Conservation (phyloP, 2,888 invertebrate genomes). For the Tridacna gigas region DNA sequence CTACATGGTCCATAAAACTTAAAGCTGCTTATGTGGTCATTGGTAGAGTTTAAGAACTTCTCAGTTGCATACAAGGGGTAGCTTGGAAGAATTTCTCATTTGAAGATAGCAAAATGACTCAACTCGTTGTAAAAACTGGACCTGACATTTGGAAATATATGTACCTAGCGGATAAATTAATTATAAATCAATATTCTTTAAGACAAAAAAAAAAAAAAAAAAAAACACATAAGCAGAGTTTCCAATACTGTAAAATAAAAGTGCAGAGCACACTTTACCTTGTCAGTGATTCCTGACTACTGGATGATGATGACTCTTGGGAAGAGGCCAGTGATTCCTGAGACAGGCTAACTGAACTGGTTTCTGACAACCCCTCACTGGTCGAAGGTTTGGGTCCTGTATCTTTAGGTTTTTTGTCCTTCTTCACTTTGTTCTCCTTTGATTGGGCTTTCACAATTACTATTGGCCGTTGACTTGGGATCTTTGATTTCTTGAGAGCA, state of each 20-base stretch:
- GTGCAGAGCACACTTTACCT: neutral
- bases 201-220: too few relatives aligned
- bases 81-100: too few relatives aligned
- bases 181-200: too few relatives aligned
- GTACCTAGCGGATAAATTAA: too few relatives aligned
- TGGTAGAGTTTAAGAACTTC: too few relatives aligned
- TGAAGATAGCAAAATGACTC: too few relatives aligned
- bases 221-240: too few relatives aligned
- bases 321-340: slow-evolving; percentile 53
- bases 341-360: slow-evolving; percentile 52
- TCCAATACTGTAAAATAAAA: neutral
- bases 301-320: slow-evolving; percentile 48
- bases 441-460: slow-evolving; percentile 35
- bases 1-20: too few relatives aligned
- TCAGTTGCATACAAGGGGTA: too few relatives aligned
- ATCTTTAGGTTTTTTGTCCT: slow-evolving; percentile 40
- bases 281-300: slow-evolving; percentile 62
- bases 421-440: slow-evolving; percentile 55
- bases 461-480: slow-evolving; percentile 39
- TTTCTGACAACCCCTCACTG: slow-evolving; percentile 48
- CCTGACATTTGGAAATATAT: too few relatives aligned
- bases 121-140: too few relatives aligned
- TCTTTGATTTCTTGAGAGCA: slow-evolving; percentile 64
- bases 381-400: slow-evolving; percentile 30
- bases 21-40: too few relatives aligned